phyloP scores from a whole-genome alignment of 2,797 vertebrate genomes.

The Lophotriccus pileatus region DNA sequence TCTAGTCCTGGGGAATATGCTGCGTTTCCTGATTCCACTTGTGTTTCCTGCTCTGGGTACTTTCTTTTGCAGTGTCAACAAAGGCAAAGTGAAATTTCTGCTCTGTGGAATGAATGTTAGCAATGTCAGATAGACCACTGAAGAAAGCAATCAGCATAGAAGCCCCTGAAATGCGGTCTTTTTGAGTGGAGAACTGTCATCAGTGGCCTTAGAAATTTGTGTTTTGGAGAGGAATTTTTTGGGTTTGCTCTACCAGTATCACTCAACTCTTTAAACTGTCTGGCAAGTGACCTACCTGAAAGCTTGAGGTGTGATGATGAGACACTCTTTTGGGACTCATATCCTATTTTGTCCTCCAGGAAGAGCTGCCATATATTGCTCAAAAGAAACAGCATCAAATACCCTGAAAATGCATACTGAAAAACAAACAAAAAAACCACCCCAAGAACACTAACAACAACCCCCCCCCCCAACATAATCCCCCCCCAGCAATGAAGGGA shows the following conservation, averaged over 20 bases:
- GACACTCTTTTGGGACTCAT: background rate
- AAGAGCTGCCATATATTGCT: background rate
- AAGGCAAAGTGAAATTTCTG: background rate
- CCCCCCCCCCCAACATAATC: no score
- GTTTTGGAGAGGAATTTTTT: background rate
- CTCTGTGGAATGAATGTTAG: background rate
- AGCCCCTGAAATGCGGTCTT: background rate
- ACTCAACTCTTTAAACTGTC: background rate
- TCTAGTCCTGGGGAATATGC: background rate
- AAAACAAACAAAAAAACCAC: background rate
- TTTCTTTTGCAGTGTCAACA: background rate
- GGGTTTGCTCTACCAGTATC: background rate
- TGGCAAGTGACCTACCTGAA: background rate
- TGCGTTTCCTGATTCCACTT: background rate
- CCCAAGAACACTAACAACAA: background rate
- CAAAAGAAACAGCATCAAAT: background rate
- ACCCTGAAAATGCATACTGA: background rate
- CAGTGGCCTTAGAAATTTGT: background rate
- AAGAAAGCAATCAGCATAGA: background rate
- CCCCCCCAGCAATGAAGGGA: background rate
- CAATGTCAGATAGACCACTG: background rate
- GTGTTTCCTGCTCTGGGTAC: background rate
- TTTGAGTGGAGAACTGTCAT: background rate
- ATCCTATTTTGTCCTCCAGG: background rate
- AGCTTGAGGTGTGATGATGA: background rate